Evolutionary conservation across 35 echinoderm and acorn worm genomes (phyloP).

Genomic region (Diadema setosum): DNA sequence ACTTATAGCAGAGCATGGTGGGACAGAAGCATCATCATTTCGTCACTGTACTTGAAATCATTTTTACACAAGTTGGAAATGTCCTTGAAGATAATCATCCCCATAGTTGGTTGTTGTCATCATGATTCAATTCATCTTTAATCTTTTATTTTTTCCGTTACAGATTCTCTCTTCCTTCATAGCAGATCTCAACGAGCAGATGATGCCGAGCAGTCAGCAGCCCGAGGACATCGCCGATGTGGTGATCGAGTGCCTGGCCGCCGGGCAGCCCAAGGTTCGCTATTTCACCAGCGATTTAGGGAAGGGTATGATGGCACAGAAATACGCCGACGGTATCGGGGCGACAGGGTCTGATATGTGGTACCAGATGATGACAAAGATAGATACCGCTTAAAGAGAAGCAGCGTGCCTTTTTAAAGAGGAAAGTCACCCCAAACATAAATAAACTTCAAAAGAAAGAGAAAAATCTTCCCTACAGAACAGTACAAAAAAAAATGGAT

Average conservation of each 20-base stretch:
- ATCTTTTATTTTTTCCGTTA: neutral
- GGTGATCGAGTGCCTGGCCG: neutral
- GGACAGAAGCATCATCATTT: neutral
- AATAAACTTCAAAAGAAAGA: too few relatives aligned
- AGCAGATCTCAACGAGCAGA: neutral
- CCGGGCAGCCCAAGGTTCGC: neutral
- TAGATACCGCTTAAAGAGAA: neutral
- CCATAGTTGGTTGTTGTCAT: too few relatives aligned
- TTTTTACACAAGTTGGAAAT: neutral
- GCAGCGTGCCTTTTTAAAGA: too few relatives aligned
- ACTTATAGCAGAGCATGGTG: too few relatives aligned
- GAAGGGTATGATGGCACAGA: neutral
- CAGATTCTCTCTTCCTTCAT: neutral
- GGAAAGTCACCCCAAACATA: too few relatives aligned
- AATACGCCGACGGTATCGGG: neutral
- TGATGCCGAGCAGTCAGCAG: neutral
- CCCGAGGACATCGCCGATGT: neutral
- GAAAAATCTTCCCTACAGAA: too few relatives aligned
- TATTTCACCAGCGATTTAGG: neutral
- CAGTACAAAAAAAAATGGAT: too few relatives aligned
- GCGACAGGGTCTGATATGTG: neutral
- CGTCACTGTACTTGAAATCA: neutral
- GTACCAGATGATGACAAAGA: neutral
- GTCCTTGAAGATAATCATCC: neutral
- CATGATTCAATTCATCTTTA: neutral